These are phyloP conservation scores for Cynoglossus semilaevis DNA, from an alignment of 2,113 vertebrate genomes.

Conservation along the genomic window DNA sequence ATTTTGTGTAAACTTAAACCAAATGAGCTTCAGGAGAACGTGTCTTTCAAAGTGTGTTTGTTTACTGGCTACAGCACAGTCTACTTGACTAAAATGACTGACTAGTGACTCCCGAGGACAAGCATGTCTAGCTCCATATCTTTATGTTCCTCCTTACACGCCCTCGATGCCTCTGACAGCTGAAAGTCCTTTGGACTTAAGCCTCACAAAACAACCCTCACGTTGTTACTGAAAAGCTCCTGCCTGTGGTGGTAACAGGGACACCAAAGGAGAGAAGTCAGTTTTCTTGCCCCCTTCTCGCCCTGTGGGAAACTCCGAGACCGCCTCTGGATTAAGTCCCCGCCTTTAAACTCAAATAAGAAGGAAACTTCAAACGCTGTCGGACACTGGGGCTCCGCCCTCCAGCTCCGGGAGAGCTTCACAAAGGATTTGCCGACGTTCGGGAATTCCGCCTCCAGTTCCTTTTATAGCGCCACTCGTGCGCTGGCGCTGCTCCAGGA, in stretches of 20 bases:
- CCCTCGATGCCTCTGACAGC: slow-evolving; percentile 59
- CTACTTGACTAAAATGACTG: slow-evolving; percentile 36
- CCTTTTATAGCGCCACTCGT: slow-evolving; percentile 79
- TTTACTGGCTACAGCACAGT: slow-evolving; percentile 4
- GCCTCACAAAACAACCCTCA: slow-evolving; percentile 60
- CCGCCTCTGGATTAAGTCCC: slow-evolving; percentile 76
- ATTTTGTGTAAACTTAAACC: no score
- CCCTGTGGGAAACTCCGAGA: slow-evolving; percentile 69
- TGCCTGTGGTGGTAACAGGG: slow-evolving; percentile 55
- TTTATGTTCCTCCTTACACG: slow-evolving; percentile 50
- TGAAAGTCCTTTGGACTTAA: slow-evolving; percentile 52
- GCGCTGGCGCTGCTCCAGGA: slow-evolving; percentile 66
- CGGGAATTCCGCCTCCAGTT: slow-evolving; percentile 79
- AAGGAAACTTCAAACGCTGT: slow-evolving; percentile 73
- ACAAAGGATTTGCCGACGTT: slow-evolving; percentile 78
- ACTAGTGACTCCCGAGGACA: slow-evolving; percentile 46
- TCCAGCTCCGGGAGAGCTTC: slow-evolving; percentile 67
- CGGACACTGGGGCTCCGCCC: slow-evolving; percentile 72
- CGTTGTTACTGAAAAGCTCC: slow-evolving; percentile 58
- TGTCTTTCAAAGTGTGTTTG: background rate
- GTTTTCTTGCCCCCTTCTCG: slow-evolving; percentile 67
- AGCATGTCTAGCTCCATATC: slow-evolving; percentile 42
- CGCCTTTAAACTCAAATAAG: slow-evolving; percentile 75
- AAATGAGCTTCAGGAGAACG: no score
- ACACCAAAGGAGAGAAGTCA: slow-evolving; percentile 55